phyloP scores from a whole-genome alignment of 2,888 invertebrate species.

The Megamerina dolium region DNA sequence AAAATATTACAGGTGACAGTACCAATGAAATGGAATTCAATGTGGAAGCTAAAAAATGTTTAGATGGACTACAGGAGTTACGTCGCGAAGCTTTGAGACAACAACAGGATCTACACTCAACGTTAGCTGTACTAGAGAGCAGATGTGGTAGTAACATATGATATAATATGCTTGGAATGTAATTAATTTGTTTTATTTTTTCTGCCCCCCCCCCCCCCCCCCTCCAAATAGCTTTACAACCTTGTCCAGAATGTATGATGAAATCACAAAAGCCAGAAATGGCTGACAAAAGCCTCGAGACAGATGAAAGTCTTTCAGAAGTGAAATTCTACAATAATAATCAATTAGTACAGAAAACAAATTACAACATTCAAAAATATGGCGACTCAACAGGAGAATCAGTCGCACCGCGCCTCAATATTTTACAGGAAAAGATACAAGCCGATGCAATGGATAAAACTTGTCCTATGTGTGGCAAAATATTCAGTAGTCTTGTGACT shows the following conservation, averaged over 20 bases:
- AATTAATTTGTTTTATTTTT: too few species aligned
- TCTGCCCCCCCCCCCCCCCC: too few species aligned
- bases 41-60: constrained; percentile 60
- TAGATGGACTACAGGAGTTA: constrained; percentile 58
- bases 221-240: constrained; percentile 37
- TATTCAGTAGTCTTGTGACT: constrained; percentile 54
- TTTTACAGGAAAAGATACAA: constrained; percentile 39
- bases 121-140: constrained; percentile 42
- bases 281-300: constrained; percentile 47
- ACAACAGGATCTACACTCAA: constrained; percentile 56
- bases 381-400: constrained; percentile 1
- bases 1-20: constrained; percentile 8
- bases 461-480: constrained; percentile 70
- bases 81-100: constrained; percentile 59
- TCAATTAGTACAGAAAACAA: background rate
- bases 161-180: too few species aligned
- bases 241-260: constrained; percentile 39
- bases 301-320: constrained; percentile 39
- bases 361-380: background rate
- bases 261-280: constrained; percentile 43
- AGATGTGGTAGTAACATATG: constrained; percentile 41
- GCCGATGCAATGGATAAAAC: constrained; percentile 52
- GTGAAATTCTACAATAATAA: constrained; percentile 6
- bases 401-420: constrained; percentile 36
- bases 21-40: constrained; percentile 56